These are phyloP conservation scores for Tetheella fluctuosa DNA, from an alignment of 2,888 invertebrate genomes.

Conservation along the genomic window DNA sequence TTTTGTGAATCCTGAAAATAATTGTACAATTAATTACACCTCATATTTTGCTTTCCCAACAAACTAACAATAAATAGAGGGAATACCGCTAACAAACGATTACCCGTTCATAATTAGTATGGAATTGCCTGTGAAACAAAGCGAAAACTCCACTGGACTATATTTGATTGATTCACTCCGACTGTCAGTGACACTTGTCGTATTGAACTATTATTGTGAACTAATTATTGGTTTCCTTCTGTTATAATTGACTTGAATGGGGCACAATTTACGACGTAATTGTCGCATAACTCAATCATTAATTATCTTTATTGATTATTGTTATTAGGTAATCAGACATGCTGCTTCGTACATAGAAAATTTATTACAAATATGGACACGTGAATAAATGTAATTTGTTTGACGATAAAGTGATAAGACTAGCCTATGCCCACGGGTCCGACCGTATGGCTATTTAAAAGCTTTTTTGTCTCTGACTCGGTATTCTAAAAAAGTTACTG, in stretches of 20 bases:
- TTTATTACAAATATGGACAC: background rate
- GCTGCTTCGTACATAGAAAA: background rate
- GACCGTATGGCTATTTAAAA: no score
- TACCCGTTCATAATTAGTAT: background rate
- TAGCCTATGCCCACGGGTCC: no score
- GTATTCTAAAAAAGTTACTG: no score
- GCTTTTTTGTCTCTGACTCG: no score
- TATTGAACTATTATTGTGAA: background rate
- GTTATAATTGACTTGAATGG: conserved; percentile 1
- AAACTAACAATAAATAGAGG: background rate
- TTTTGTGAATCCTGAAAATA: background rate
- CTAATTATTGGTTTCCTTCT: background rate
- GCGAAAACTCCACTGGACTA: background rate
- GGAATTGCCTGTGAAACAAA: background rate
- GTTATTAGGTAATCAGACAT: background rate
- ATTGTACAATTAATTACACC: background rate
- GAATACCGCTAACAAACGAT: background rate
- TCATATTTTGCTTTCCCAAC: background rate
- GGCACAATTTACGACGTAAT: background rate
- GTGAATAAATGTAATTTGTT: background rate
- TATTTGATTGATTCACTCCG: background rate
- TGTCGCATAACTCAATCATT: background rate
- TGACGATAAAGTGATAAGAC: background rate
- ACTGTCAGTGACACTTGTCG: background rate
- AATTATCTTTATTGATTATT: background rate